A percentile compares a stretch with the other conserved stretches of the same genome.
Evolutionary conservation across 2,113 vertebrate species (phyloP).

Genomic region (Dinomys branickii): DNA sequence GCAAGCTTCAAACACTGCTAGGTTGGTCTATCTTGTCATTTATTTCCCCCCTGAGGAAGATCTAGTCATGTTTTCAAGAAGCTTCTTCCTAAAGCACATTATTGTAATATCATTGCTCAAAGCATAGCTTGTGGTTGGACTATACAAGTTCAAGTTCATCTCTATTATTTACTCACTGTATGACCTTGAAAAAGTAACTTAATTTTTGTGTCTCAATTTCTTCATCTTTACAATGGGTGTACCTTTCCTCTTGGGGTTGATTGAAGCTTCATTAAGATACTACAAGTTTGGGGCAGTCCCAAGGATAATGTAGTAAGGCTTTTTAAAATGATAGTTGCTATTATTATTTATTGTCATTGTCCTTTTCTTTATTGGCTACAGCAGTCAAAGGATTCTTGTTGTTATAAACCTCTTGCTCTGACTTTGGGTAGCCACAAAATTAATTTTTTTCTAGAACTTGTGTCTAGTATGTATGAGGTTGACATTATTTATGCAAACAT

Average conservation of each 20-base stretch:
- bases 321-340: background rate
- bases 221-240: background rate
- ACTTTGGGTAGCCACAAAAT: conserved; percentile 20
- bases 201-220: conserved; percentile 3
- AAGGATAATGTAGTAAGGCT: background rate
- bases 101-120: background rate
- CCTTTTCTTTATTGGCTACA: background rate
- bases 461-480: conserved; percentile 23
- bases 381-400: background rate
- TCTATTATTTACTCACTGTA: background rate
- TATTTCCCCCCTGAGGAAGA: background rate
- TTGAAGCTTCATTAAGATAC: background rate
- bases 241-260: background rate
- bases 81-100: background rate
- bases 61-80: background rate
- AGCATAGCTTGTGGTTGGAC: background rate
- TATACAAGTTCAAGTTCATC: background rate
- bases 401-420: background rate
- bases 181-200: background rate
- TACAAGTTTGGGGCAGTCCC: background rate
- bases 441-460: conserved; percentile 32
- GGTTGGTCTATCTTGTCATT: background rate
- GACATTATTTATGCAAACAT: background rate
- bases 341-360: background rate
- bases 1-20: background rate